A percentile compares a stretch with the other conserved stretches of the same genome.
Conservation (phyloP, 2,797 vertebrate species). For the Orestias chungarensis region DNA sequence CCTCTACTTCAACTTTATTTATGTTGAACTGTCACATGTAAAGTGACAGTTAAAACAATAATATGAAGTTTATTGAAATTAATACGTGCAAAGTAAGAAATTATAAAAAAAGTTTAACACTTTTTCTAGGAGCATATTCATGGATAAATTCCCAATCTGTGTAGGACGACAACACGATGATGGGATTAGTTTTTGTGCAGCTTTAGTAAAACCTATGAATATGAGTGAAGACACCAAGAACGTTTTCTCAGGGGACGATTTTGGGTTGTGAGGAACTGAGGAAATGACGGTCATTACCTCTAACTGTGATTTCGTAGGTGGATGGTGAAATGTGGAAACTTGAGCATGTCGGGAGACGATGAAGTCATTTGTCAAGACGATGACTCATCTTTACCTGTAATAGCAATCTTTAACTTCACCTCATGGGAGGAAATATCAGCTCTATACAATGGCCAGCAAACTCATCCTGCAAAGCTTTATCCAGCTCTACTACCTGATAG, state of each 20-base stretch:
- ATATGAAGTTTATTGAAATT: not conserved
- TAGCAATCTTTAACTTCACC: conserved; percentile 2
- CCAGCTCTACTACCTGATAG: not conserved
- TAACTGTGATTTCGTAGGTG: not conserved
- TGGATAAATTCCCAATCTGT: not conserved
- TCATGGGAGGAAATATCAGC: not conserved
- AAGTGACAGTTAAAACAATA: no score
- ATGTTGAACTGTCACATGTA: not conserved
- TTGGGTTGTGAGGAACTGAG: not conserved
- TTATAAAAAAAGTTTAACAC: not conserved
- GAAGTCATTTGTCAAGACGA: conserved; percentile 2
- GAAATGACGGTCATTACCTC: not conserved
- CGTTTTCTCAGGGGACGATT: not conserved
- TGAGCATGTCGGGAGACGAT: not conserved
- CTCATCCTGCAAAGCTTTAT: not conserved
- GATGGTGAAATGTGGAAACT: conserved; percentile 1
- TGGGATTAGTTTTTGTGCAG: not conserved
- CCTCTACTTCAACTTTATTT: not conserved
- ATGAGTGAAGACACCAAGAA: not conserved
- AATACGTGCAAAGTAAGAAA: not conserved
- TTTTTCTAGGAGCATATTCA: not conserved
- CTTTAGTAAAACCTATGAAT: not conserved
- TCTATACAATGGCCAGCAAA: not conserved
- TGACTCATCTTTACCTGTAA: conserved; percentile 1
- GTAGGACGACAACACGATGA: not conserved